These are phyloP conservation scores for Malthinus seriepunctatus DNA, from an alignment of 2,888 invertebrate genomes.

Conservation along the genomic window DNA sequence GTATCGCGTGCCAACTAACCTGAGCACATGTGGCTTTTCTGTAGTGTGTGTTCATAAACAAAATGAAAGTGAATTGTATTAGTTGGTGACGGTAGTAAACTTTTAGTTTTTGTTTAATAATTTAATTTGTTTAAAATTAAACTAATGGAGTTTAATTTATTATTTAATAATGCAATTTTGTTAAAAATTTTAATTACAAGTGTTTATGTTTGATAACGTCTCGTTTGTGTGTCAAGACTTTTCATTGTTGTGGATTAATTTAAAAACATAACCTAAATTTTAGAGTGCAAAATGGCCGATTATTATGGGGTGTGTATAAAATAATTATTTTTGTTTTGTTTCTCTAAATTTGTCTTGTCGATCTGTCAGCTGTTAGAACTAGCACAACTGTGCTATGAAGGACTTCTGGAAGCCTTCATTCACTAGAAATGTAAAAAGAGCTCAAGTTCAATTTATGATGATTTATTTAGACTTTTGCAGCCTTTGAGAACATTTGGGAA, in stretches of 20 bases:
- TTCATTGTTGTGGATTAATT: neutral
- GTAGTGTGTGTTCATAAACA: constrained; percentile 16
- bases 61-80: constrained; percentile 27
- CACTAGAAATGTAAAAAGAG: no score
- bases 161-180: no score
- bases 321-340: neutral
- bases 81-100: constrained; percentile 7
- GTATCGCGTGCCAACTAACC: constrained; percentile 35
- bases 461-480: no score
- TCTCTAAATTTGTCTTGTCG: no score
- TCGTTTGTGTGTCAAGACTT: neutral
- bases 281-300: constrained; percentile 23
- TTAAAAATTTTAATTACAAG: neutral
- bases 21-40: constrained; percentile 25
- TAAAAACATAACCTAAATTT: neutral
- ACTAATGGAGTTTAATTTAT: no score
- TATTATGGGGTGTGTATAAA: constrained; percentile 33
- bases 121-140: no score
- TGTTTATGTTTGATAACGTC: neutral
- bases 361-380: no score
- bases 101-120: no score
- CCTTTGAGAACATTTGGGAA: no score
- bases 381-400: no score
- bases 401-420: no score
- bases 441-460: no score